Base-by-base conservation (phyloP, 1,140 invertebrate genomes). In the Drosophila jambulina region DNA sequence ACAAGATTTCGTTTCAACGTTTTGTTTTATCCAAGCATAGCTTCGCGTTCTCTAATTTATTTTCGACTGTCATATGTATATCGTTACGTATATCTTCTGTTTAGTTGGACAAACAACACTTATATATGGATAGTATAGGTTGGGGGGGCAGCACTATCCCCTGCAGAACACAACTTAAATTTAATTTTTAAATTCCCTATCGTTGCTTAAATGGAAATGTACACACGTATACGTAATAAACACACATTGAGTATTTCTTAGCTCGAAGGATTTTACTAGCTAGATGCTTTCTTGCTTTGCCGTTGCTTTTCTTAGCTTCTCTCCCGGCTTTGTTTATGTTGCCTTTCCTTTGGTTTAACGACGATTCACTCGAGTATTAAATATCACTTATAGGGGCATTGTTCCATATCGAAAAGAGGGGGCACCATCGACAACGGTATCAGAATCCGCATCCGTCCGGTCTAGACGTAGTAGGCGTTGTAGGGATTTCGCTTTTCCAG, bases 401-500 rank as follows among this genome's bases (percentile, higher is more conserved):
- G 54, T 68, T 76, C 57, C 67, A 42, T 40, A 60, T 71, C 71
- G 43, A 61, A 67, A 57, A 67, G 29, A 15, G 36, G 21, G 6
- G 21, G 17, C 32, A 3, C 9, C 32, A 38, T 17, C 15, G 53
- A 25, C 53, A 56, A 25, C 53, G 5, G 21, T 56, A 56, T 56
- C 21, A 5, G 21, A 56, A 56, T 56, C 34, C 49, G 60, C 19
- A 59, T 42, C 40, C 23, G 40, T 62, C 63, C 38, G 67, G 32
- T 77, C 82, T 92, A 93, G 72, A 93, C 92, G 72, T 94, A 95
- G 68, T 93, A 94, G 93, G 95, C 94, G 88, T 94, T 92, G 57
- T 92, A 93, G 29, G 92, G 92, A 84, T 93, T 92, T 34, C 91
- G 91, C 45, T 93, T 93, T 64, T 87, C 83, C 78, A 92, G 96